A percentile compares a stretch with the other conserved stretches of the same genome.
Conservation (phyloP, 2,888 invertebrate species). For the Drosophila fulvimacula region DNA sequence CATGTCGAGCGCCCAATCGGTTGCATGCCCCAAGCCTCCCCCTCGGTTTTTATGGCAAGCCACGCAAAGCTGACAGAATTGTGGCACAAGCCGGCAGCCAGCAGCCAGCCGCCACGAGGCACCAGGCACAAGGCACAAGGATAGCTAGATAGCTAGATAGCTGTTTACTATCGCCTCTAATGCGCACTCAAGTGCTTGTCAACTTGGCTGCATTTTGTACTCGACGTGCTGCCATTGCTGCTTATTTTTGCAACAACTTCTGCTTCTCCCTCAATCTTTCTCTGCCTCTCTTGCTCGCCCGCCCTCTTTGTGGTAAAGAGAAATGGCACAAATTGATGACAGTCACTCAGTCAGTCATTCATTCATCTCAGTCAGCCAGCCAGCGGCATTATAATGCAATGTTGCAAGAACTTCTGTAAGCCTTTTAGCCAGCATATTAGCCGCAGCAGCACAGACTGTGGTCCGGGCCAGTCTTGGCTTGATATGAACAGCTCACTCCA, state of each 20-base stretch:
- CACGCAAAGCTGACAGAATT: conserved; percentile 4
- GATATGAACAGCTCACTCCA: conserved; percentile 9
- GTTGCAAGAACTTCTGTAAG: conserved; percentile 32
- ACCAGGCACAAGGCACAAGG: neutral
- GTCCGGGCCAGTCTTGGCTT: neutral
- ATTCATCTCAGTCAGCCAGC: conserved; percentile 7
- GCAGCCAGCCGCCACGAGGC: neutral
- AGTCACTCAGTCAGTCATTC: conserved; percentile 47
- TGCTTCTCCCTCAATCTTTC: neutral
- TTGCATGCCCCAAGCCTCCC: neutral
- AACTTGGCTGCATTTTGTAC: conserved; percentile 53
- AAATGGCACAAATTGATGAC: conserved; percentile 74
- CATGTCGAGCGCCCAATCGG: conserved; percentile 18
- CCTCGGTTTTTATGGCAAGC: conserved; percentile 1
- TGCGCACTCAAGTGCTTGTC: conserved; percentile 74
- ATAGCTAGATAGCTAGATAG: conserved; percentile 30
- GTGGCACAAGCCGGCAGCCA: neutral
- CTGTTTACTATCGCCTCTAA: conserved; percentile 63
- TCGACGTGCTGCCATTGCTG: neutral
- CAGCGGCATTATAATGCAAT: conserved; percentile 35
- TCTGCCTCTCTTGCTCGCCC: neutral
- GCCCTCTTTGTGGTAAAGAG: conserved; percentile 28
- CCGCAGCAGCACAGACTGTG: neutral
- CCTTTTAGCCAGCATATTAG: conserved; percentile 53
- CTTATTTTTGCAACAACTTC: conserved; percentile 12